phyloP scores from a whole-genome alignment of 2,797 vertebrate genomes.

The Fundulus diaphanus region DNA sequence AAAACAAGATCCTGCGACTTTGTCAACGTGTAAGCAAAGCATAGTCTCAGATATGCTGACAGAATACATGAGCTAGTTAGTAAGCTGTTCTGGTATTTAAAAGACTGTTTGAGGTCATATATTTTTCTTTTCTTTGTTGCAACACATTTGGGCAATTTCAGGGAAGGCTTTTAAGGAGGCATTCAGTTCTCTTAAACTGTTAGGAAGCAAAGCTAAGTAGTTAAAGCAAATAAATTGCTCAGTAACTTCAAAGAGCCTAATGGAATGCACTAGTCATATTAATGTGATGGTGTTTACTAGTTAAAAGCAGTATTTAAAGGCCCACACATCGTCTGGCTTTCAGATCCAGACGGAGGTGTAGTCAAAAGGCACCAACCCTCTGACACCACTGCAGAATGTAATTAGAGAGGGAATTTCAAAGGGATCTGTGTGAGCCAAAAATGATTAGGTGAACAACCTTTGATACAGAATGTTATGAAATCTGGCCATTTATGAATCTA shows the following conservation, averaged over 20 bases:
- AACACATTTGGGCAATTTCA: constrained; percentile 5
- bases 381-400: constrained; percentile 13
- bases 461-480: constrained; percentile 14
- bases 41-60: background rate
- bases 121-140: constrained; percentile 11
- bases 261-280: constrained; percentile 30
- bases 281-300: constrained; percentile 31
- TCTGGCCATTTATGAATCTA: constrained; percentile 12
- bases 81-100: background rate
- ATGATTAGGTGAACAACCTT: constrained; percentile 39
- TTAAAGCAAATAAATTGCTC: constrained; percentile 41
- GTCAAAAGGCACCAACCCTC: constrained; percentile 4
- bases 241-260: constrained; percentile 48
- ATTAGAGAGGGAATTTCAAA: constrained; percentile 42
- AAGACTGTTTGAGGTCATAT: background rate
- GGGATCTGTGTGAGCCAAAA: constrained; percentile 33
- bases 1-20: background rate
- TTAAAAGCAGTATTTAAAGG: constrained; percentile 23
- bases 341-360: constrained; percentile 5
- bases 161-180: background rate
- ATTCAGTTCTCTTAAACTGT: constrained; percentile 15
- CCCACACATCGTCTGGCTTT: constrained; percentile 1
- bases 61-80: background rate
- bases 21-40: background rate
- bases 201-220: constrained; percentile 15